A percentile compares a stretch with the other conserved stretches of the same genome.
phyloP scores from a whole-genome alignment of 1,140 invertebrate species.

The Sesamia nonagrioides region DNA sequence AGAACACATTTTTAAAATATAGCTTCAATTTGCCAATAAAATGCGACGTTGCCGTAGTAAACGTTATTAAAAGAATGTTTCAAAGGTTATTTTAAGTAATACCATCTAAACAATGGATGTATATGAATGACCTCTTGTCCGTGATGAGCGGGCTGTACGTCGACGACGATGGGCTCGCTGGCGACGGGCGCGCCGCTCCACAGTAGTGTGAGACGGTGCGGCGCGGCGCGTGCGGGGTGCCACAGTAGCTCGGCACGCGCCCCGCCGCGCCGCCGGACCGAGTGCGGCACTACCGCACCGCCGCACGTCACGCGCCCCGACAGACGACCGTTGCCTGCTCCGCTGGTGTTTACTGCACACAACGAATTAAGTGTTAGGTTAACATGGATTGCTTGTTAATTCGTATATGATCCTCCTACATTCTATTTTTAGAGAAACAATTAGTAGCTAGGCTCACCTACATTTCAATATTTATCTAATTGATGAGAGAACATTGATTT shows the following conservation, averaged over 20 bases:
- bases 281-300: conserved; percentile 93
- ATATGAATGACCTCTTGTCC: conserved; percentile 90
- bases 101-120: no score
- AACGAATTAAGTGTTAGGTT: conserved; percentile 33
- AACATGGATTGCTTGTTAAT: no score
- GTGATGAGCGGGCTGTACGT: conserved; percentile 88
- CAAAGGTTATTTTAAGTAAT: no score
- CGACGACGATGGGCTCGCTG: conserved; percentile 87
- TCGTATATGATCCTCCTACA: no score
- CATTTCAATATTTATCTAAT: no score
- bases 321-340: conserved; percentile 94
- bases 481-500: no score
- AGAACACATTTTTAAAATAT: no score
- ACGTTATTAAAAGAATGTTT: no score
- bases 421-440: no score
- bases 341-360: conserved; percentile 89
- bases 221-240: conserved; percentile 93
- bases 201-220: conserved; percentile 93
- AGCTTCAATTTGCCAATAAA: no score
- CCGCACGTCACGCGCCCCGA: conserved; percentile 93
- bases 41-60: no score
- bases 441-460: no score
- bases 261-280: conserved; percentile 90
- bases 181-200: conserved; percentile 92
- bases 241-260: conserved; percentile 94